Evolutionary conservation across 2,797 vertebrate genomes (phyloP).

Genomic region (Rhinoraja longicauda): DNA sequence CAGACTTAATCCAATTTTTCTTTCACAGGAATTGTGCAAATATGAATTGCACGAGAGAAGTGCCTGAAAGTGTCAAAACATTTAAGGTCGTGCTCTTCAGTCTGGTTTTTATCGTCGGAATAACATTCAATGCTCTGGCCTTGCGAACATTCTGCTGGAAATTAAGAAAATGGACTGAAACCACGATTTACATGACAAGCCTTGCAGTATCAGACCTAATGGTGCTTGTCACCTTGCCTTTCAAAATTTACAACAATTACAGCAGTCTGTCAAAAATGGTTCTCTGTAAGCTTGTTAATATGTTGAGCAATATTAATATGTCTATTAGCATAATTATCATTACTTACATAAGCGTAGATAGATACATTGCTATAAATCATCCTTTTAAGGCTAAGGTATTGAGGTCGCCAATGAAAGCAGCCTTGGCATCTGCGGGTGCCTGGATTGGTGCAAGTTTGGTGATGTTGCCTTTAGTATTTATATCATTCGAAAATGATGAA

Average conservation of each 20-base stretch:
- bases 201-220: conserved; percentile 41
- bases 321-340: conserved; percentile 45
- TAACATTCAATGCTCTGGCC: conserved; percentile 41
- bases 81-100: conserved; percentile 41
- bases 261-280: accelerated
- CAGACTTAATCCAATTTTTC: neutral
- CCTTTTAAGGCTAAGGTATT: conserved; percentile 49
- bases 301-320: conserved; percentile 42
- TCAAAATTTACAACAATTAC: conserved; percentile 39
- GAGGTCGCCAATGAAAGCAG: conserved; percentile 55
- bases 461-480: neutral
- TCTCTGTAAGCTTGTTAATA: neutral
- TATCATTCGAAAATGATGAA: too few species aligned
- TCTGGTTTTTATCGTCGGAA: conserved; percentile 40
- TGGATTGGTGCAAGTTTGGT: conserved; percentile 44
- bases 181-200: conserved; percentile 49
- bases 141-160: conserved; percentile 49
- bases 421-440: conserved; percentile 48
- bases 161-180: conserved; percentile 45
- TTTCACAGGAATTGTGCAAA: neutral
- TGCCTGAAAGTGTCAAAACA: accelerated
- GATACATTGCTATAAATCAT: conserved; percentile 52
- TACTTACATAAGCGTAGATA: conserved; percentile 44
- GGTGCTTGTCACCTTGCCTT: conserved; percentile 45
- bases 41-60: neutral